Conservation (phyloP, 2,888 invertebrate genomes). For the Apotomis capreana region DNA sequence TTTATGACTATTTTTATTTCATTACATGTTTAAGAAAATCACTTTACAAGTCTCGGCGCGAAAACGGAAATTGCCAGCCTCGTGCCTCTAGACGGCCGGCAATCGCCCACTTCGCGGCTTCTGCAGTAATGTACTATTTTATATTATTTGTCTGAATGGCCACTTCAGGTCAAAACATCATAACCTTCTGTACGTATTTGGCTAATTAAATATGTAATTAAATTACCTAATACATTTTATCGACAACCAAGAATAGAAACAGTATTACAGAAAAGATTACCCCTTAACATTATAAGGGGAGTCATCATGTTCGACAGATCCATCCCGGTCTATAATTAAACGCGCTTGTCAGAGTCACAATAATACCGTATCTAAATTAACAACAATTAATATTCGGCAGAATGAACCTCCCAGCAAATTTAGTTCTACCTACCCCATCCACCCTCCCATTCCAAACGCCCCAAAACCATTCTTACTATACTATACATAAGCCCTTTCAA, state of each 20-base stretch:
- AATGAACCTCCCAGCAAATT: conserved; percentile 43
- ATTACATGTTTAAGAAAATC: no score
- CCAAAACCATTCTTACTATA: neutral
- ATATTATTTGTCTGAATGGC: no score
- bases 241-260: neutral
- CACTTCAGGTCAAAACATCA: no score
- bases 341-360: conserved; percentile 40
- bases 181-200: no score
- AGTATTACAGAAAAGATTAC: conserved; percentile 22
- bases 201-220: neutral
- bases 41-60: no score
- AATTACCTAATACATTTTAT: neutral
- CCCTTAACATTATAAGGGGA: conserved; percentile 16
- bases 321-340: conserved; percentile 26
- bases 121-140: no score
- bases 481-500: conserved; percentile 4
- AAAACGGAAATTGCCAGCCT: no score
- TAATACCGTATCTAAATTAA: conserved; percentile 43
- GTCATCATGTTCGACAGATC: conserved; percentile 30
- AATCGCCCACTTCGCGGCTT: no score
- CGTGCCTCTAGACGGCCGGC: no score
- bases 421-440: conserved; percentile 42
- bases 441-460: neutral
- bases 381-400: conserved; percentile 44
- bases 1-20: no score